Conservation (phyloP, 2,888 invertebrate genomes). For the Diaphora mendica region DNA sequence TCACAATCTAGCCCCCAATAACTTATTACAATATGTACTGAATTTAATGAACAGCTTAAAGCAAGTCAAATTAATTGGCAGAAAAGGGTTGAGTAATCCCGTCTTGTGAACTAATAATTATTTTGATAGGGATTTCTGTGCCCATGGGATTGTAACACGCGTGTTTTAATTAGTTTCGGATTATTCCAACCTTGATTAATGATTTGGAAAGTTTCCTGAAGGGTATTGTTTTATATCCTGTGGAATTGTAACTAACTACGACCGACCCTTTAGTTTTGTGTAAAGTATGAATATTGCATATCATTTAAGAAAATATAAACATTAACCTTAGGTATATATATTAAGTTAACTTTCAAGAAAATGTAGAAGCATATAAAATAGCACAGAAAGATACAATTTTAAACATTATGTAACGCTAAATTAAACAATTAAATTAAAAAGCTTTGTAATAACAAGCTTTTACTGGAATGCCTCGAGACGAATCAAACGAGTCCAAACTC, state of each 20-base stretch:
- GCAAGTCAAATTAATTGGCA: constrained; percentile 66
- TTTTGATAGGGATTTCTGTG: constrained; percentile 66
- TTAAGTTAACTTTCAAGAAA: background rate
- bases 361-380: background rate
- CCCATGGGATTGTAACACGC: constrained; percentile 59
- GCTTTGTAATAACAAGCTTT: no score
- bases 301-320: background rate
- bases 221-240: constrained; percentile 27
- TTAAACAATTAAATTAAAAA: no score
- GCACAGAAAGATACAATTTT: no score
- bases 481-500: no score
- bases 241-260: background rate
- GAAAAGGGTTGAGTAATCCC: constrained; percentile 62
- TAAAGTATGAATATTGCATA: background rate
- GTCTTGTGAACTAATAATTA: constrained; percentile 67
- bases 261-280: background rate
- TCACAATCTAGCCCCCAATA: constrained; percentile 10
- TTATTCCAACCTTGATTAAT: constrained; percentile 70
- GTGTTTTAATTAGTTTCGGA: constrained; percentile 79
- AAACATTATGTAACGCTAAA: no score
- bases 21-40: constrained; percentile 31
- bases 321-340: no score
- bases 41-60: constrained; percentile 63
- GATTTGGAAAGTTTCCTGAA: constrained; percentile 48
- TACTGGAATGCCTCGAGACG: no score